Base-by-base conservation (phyloP, 2,888 invertebrate species). In the Tetropium fuscum region DNA sequence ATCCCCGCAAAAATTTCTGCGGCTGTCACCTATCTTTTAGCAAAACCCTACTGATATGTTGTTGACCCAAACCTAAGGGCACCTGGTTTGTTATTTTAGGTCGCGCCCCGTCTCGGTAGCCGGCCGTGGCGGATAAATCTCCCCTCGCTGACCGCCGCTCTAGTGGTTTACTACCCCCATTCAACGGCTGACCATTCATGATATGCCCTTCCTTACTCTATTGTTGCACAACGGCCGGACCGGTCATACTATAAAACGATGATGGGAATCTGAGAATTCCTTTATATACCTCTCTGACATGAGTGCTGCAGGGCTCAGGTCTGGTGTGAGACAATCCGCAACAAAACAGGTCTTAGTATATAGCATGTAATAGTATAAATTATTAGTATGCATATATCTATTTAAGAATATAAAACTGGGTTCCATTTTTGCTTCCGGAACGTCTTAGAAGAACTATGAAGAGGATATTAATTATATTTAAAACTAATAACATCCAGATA, bases 61-160 rank as follows among this genome's bases (percentile, higher is more conserved):
- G 57, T 30, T 44, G 44, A 61, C 60, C 57, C 32, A 60, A 59
- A 60, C 55, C 59, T 44, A 54, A 64, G 62, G 64, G 63, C 70
- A 70, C 70, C 70, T 70, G 70, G 70, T 59, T 54, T 64, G 67
- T 69, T 70, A 66, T 70, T 70, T 68, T 68, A 70, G 68, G 68
- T 68, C 66, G 64, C 64, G 64, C 51, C 49, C 54, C 45, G 59
- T 49, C 60, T 56, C 53, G 55, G 60, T 58, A 53, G 58, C 53
- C 56, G 53, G 59, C 55, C 48, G 58, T 56, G 59, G 43, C 54
- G 44, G 40, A 45, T 56, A 64, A 61, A 61, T 58, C 61, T 58
- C 57, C 48, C 45, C 57, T 58, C 58, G 64, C 62, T 70, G 64
- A 64, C 68, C 67, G 64, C 53, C 54, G 53, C 53, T 63, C 54